Evolutionary conservation across 2,888 invertebrate species (phyloP), one percentile per base, ranked within the genome.

Genomic region (Platypus cylindrus): DNA sequence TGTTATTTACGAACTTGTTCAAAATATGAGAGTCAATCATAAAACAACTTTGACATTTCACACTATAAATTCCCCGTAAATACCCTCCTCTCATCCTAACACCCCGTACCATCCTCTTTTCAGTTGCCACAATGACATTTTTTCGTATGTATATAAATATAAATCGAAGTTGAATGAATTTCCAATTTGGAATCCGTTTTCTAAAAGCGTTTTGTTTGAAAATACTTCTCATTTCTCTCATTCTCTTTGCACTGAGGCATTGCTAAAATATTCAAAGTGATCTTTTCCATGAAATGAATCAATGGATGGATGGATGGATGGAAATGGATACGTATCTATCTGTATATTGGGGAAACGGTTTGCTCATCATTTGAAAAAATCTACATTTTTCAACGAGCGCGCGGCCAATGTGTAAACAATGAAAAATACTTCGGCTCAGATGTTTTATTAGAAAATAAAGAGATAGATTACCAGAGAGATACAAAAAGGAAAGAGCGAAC

Each of bases 351-450:
- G 9, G 20, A 31, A 17, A 38, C 38, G 41, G 49, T 54, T 54
- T 56, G 55, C 53, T 50, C 58, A 40, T 38, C 58, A 56, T 56
- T 56, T 55, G 53, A 48, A 48, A 51, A 55, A 59, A 59, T 59
- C 56, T 59, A 57, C 55, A 58, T 58, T 57, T n/a, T n/a, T 54
- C 56, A 54, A 58, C 58, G 56, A 55, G 52, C 54, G 52, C 51
- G 52, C 52, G 44, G 50, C 38, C 36, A 49, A 55, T 54, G 23
- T 62, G 61, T 62, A 60, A 62, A 62, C 60, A 62, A 53, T 55
- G 58, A 55, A 57, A 59, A 59, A 59, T 59, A 58, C 58, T n/a
- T 54, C 57, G 55, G 55, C 54, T 54, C 51, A 54, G 53, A 55
- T 56, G 58, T 56, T 54, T 56, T 57, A 58, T 57, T 50, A 54